Base-by-base conservation (phyloP, 1,140 invertebrate genomes). In the Anoplophora glabripennis region DNA sequence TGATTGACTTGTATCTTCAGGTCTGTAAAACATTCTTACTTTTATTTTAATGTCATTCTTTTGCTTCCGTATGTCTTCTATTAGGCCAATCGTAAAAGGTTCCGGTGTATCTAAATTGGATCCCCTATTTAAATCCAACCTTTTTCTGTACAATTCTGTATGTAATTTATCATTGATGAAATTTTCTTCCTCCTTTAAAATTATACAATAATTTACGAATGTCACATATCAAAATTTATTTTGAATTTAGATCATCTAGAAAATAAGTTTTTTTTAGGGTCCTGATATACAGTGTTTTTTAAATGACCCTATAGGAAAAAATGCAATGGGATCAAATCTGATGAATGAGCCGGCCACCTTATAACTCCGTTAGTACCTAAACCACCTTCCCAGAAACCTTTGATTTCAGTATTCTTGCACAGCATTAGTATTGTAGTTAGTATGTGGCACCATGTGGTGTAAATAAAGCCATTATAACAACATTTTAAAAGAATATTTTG, bases 91-190 rank as follows among this genome's bases (percentile, higher is more conserved):
- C 61, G 85, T 82, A 73, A 90, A 93, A 2, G 91, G 89, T 62
- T 89, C 83, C 0, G 87, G 86, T 0, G 88, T 88, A 57, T 86
- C 83, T 10, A 80, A 69, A 73, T 92, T 90, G 0, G 87, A 89
- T 1, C 89, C 89, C 66, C 89, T 65, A 15, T 61, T n/a, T 10
- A 41, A 58, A n/a, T 65, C 63, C 10, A 36, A 47, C 86, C 65
- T 70, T 28, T 66, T 54, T 67, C 86, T 83, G 52, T 85, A 63
- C 14, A 55, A 81, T 76, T 89, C 90, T 44, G 90, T 80, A 72
- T 93, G 93, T 58, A 64, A 12, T 83, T 84, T 73, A 92, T 90
- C 8, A 90, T 84, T 75, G 88, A 93, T 35, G 85, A 74, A 14
- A 84, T 80, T 74, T 90, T 87, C 75, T 92, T 86, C 77, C 59